These are phyloP conservation scores for Oncopeltus fasciatus DNA, from an alignment of 1,140 invertebrate species.

Conservation along the genomic window DNA sequence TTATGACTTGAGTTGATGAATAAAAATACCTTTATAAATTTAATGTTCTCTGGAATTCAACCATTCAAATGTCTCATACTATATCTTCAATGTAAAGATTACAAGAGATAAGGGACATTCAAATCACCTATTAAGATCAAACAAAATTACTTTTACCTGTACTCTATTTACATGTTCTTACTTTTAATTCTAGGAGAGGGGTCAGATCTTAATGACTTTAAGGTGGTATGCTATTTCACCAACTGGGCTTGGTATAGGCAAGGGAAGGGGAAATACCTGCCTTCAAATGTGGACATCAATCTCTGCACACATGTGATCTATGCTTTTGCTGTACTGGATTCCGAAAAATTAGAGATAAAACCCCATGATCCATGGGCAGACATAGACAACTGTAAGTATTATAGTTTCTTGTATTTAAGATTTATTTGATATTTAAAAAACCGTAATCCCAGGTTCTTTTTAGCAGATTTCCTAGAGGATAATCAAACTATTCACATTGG, in stretches of 20 bases:
- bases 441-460: not conserved
- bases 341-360: slow-evolving; percentile 57
- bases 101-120: too few species aligned
- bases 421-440: not conserved
- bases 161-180: too few species aligned
- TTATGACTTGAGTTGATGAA: too few species aligned
- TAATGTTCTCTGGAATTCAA: too few species aligned
- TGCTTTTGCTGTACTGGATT: slow-evolving; percentile 76
- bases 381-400: slow-evolving; percentile 59
- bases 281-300: slow-evolving; percentile 69
- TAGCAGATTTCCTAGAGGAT: not conserved
- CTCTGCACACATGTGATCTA: slow-evolving; percentile 86
- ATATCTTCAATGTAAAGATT: too few species aligned
- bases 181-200: too few species aligned
- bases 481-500: too few species aligned
- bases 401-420: not conserved
- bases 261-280: slow-evolving; percentile 62
- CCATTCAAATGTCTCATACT: too few species aligned
- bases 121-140: too few species aligned
- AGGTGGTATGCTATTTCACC: slow-evolving; percentile 82
- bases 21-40: too few species aligned
- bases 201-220: slow-evolving; percentile 39
- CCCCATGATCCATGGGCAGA: slow-evolving; percentile 81
- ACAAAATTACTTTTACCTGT: too few species aligned
- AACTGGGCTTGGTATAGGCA: slow-evolving; percentile 89